phyloP scores from a whole-genome alignment of 2,113 vertebrate genomes.

The Psettodes erumei region DNA sequence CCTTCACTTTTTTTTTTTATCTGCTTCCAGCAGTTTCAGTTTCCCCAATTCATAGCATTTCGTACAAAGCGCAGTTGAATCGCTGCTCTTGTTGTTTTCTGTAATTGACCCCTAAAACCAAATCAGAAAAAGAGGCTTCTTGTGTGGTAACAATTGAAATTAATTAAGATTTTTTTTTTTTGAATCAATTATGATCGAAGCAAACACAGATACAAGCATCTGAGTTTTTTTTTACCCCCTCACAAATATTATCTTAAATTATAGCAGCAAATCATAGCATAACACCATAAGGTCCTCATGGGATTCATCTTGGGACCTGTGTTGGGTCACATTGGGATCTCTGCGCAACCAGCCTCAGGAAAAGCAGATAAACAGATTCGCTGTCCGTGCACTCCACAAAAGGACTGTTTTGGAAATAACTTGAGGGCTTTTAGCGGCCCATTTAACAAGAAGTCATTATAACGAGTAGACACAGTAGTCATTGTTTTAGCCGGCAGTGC shows the following conservation, averaged over 20 bases:
- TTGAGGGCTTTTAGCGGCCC: conserved; percentile 61
- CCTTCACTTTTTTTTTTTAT: neutral
- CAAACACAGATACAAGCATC: no score
- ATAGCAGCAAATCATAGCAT: conserved; percentile 28
- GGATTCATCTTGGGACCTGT: conserved; percentile 62
- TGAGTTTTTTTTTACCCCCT: neutral
- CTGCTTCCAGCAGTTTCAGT: neutral
- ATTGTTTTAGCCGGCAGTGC: conserved; percentile 50
- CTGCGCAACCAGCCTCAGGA: conserved; percentile 51
- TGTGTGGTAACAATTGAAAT: no score
- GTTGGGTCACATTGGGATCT: conserved; percentile 52
- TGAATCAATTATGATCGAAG: neutral
- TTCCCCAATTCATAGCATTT: no score
- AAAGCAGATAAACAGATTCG: conserved; percentile 49
- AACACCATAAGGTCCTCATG: conserved; percentile 61
- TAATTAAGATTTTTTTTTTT: no score
- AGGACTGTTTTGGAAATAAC: conserved; percentile 66
- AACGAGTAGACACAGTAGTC: conserved; percentile 60
- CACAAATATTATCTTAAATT: conserved; percentile 22
- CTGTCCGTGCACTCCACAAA: conserved; percentile 51
- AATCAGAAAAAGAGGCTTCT: no score
- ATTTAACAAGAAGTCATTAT: conserved; percentile 56
- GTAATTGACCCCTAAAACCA: neutral
- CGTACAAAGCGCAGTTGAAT: neutral
- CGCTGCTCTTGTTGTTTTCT: neutral